Evolutionary conservation across 2,797 vertebrate species (phyloP), one percentile per base, ranked within the genome.

Genomic region (Syngnathus acus): DNA sequence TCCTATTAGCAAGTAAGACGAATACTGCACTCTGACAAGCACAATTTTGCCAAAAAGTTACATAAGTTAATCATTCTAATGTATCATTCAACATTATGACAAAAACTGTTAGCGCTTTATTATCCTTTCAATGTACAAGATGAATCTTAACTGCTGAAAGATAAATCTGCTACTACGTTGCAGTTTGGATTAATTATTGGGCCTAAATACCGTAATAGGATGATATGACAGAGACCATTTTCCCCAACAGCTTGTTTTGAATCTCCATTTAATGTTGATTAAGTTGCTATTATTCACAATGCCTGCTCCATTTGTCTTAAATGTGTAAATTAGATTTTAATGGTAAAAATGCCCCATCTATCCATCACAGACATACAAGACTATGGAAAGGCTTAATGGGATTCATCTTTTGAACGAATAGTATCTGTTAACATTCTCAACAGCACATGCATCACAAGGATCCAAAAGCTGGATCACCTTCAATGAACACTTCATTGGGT

Each of bases 381-480:
- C 16, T 58, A 58, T 38, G 16, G 16, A 58, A 37, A 11, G 32
- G 9, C 37, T 58, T 58, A 16, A 58, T 58, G 55, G 26, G 16
- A 58, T 17, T 58, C 55, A 16, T 58, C 57, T 38, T 57, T 6
- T 19, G 57, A 17, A 58, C 5, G 9, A 58, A 38, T 58, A 38
- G 57, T 38, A 38, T 17, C 57, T 58, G 2, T 58, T 39, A 38
- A 38, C 17, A 19, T 39, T 58, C 57, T 39, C 32, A 58, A 58
- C 19, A 38, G 42, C 19, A 61, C 17, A 61, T 42, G 59, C 11
- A 40, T 72, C 73, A 38, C 57, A 58, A 38, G 14, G 9, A 58
- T 8, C 57, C 13, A 16, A 38, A 58, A 38, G 17, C 54, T 57
- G 54, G 9, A n/a, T 21, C n/a, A 54, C 11, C 23, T 32, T 32